Evolutionary conservation across 2,888 invertebrate genomes (phyloP), one percentile per base, ranked within the genome.

Genomic region (Anaspis maculata): DNA sequence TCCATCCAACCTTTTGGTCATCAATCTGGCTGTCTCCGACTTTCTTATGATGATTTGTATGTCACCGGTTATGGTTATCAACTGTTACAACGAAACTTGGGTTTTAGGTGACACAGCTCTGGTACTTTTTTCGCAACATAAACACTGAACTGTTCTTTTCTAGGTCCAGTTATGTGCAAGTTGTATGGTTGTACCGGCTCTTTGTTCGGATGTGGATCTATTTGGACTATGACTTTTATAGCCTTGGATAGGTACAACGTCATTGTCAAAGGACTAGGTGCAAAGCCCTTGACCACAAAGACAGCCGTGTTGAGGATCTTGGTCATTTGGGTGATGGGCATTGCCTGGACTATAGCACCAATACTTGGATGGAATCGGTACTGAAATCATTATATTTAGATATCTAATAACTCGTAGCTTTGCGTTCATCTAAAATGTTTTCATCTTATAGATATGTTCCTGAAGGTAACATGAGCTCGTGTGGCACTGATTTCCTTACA

Each of bases 231-330:
- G 87, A 83, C 84, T 10, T 79, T 84, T 77, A 91, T 94, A 50
- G 86, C 92, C 36, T 75, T 90, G 56, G 94, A 94, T 64, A 77
- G 94, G 49, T 94, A 92, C 74, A 88, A 89, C 62, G 92, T 92
- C 36, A 94, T 94, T 59, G 91, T 92, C 22, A 89, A 88, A 66
- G 87, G 90, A 50, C 73, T 92, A 51, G 78, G 88, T 32, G 91
- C 84, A 9, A 79, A 83, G 52, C 88, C 88, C 13, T 73, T 91
- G 74, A 83, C 84, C 30, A 84, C 79, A 56, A 86, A 82, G 51
- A 78, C 82, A 44, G 86, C 88, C 23, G 65, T 88, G 42, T 62
- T 85, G 27, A 77, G 86, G 54, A 85, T 92, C 46, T 63, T 85
- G 3, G 71, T 76, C 23, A 81, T 90, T 44, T 92, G 91, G 90